A percentile compares a stretch with the other conserved stretches of the same genome.
These are phyloP conservation scores for Coelopa frigida DNA, from an alignment of 1,140 invertebrate genomes.

Conservation along the genomic window DNA sequence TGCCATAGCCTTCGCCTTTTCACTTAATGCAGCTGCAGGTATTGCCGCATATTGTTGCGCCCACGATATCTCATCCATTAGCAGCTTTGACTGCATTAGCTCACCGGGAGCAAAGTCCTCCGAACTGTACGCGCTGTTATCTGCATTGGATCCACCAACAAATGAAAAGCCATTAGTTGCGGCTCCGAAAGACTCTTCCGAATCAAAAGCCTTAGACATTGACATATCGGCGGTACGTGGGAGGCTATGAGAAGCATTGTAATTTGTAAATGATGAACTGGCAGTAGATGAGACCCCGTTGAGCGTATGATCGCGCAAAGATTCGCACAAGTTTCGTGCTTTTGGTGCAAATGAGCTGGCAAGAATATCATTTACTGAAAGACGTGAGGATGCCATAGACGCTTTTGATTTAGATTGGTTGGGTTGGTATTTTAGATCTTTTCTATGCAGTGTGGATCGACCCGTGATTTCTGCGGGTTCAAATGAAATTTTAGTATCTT, in stretches of 20 bases:
- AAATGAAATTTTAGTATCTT: slow-evolving; percentile 28
- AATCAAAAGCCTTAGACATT: slow-evolving; percentile 14
- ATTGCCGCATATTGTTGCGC: slow-evolving; percentile 36
- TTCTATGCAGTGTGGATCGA: slow-evolving; percentile 27
- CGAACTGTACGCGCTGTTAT: neutral
- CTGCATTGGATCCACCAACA: slow-evolving; percentile 4
- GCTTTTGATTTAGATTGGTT: slow-evolving; percentile 2
- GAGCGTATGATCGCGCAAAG: slow-evolving; percentile 11
- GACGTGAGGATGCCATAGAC: neutral
- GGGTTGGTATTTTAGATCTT: too few relatives aligned
- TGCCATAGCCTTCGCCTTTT: slow-evolving; percentile 27
- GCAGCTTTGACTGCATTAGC: slow-evolving; percentile 35
- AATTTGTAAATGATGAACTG: slow-evolving; percentile 19
- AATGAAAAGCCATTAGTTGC: slow-evolving; percentile 37
- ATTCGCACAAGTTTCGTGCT: slow-evolving; percentile 26
- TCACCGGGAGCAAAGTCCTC: slow-evolving; percentile 31
- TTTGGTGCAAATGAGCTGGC: slow-evolving; percentile 32
- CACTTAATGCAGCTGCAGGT: slow-evolving; percentile 29
- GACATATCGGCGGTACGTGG: slow-evolving; percentile 35
- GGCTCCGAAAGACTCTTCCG: slow-evolving; percentile 20
- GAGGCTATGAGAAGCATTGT: slow-evolving; percentile 25
- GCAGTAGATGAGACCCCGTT: neutral
- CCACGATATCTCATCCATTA: slow-evolving; percentile 37
- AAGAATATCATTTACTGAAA: slow-evolving; percentile 21
- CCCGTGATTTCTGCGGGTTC: slow-evolving; percentile 38